Evolutionary conservation across 2,113 vertebrate species (phyloP).

Genomic region (Oncorhynchus mykiss): DNA sequence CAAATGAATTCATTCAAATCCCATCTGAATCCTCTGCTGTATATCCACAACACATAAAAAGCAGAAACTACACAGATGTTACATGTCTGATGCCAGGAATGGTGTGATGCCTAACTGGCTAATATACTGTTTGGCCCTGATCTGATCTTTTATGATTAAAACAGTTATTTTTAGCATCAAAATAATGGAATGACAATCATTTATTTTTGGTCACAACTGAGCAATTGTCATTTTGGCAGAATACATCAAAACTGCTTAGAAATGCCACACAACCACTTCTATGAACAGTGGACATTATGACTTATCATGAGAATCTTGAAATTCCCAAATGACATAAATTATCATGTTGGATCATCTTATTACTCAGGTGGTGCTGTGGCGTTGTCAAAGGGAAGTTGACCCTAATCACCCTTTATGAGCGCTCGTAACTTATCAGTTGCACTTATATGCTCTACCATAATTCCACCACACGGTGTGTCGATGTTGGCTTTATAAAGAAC

Average conservation of each 20-base stretch:
- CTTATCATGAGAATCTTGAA: neutral
- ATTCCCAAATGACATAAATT: no score
- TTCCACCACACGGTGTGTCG: neutral
- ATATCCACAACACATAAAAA: constrained; percentile 24
- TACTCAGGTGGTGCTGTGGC: neutral
- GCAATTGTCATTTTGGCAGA: neutral
- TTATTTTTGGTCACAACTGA: constrained; percentile 21
- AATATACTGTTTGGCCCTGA: neutral
- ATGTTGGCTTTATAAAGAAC: neutral
- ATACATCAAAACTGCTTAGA: neutral
- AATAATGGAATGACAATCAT: constrained; percentile 13
- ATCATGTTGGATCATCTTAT: neutral
- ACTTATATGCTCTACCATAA: neutral
- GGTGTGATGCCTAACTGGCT: neutral
- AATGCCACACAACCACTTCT: neutral
- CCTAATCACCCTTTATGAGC: neutral
- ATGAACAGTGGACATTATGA: neutral
- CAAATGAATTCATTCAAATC: neutral
- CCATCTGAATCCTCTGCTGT: constrained; percentile 1
- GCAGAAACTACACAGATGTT: constrained; percentile 17
- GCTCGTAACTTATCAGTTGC: neutral
- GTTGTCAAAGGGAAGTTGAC: neutral
- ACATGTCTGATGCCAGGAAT: neutral
- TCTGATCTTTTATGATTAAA: neutral
- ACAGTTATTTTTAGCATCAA: constrained; percentile 1